phyloP scores from a whole-genome alignment of 2,888 invertebrate genomes.

The Athripsodes cinereus region DNA sequence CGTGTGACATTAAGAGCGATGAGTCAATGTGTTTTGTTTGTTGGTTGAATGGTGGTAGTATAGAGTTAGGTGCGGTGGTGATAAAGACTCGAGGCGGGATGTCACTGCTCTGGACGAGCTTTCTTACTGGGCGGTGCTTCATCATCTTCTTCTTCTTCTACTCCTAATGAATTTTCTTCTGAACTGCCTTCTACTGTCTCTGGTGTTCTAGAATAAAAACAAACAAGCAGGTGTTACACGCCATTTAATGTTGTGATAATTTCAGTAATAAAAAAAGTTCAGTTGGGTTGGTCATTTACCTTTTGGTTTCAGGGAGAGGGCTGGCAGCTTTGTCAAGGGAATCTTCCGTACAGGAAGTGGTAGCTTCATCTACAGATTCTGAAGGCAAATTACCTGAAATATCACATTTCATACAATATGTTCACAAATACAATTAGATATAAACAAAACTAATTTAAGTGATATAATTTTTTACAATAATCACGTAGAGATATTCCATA shows the following conservation, averaged over 20 bases:
- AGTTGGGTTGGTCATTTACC: too few species aligned
- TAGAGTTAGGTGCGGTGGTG: slow-evolving; percentile 39
- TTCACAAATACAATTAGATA: not conserved
- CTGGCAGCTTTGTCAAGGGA: slow-evolving; percentile 64
- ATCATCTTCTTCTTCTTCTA: slow-evolving; percentile 32
- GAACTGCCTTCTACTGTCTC: slow-evolving; percentile 46
- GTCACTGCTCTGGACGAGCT: slow-evolving; percentile 41
- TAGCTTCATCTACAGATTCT: slow-evolving; percentile 63
- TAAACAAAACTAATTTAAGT: too few species aligned
- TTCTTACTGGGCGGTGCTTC: slow-evolving; percentile 43
- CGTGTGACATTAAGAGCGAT: not conserved
- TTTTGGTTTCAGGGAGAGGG: slow-evolving; percentile 41
- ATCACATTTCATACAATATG: not conserved
- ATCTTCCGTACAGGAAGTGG: slow-evolving; percentile 70
- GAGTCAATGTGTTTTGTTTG: not conserved
- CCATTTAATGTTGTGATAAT: too few species aligned
- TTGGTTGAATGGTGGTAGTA: slow-evolving; percentile 3
- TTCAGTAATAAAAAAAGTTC: too few species aligned
- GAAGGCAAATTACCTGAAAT: slow-evolving; percentile 43
- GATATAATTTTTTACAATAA: too few species aligned
- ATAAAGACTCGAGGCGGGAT: slow-evolving; percentile 45
- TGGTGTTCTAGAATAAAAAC: slow-evolving; percentile 37
- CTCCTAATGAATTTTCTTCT: slow-evolving; percentile 51
- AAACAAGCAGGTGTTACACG: not conserved
- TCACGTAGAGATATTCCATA: not conserved